Base-by-base conservation (phyloP, 2,888 invertebrate species). In the Agrilus cyanescens region DNA sequence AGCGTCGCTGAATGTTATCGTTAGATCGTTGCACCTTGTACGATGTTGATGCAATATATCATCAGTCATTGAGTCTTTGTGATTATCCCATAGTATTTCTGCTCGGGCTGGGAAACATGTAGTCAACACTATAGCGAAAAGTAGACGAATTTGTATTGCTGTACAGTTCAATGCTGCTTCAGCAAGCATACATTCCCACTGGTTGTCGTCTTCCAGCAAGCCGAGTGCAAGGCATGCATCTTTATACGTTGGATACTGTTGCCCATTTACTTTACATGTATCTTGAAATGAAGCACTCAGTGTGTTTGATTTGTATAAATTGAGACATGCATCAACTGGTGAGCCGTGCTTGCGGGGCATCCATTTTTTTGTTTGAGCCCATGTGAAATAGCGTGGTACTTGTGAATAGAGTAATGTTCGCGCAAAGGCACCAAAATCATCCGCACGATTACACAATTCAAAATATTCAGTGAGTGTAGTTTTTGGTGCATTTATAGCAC, bases 91-190 rank as follows among this genome's bases (percentile, higher is more conserved):
- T 40, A 54, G 49, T 29, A 38, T 49, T 13, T 50, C 7, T 51
- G 52, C 49, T 49, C 48, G 47, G 15, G 48, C 49, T 14, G 53
- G 50, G 38, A 52, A 53, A 54, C 55, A 56, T 51, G 53, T 52
- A 43, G 54, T 53, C 47, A 57, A 50, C 38, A 59, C 50, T 45
- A 56, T 55, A 44, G 56, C 54, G 44, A 60, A 59, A 44, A 59
- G 48, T 43, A 41, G 44, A 45, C 52, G 49, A 50, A 59, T 55
- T 51, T 56, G 50, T 48, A 12, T 50, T 47, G 49, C 46, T 51
- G 54, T 51, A 38, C 48, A 48, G 50, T 33, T 50, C 20, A 37
- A 37, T 37, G 18, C 37, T 12, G 37, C 37, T 37, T 37, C 37
- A 37, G 18, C 25, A 41, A 14, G 37, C 42, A 39, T 38, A 32